Conservation (phyloP, 2,888 invertebrate genomes). For the Pimpla rufipes region DNA sequence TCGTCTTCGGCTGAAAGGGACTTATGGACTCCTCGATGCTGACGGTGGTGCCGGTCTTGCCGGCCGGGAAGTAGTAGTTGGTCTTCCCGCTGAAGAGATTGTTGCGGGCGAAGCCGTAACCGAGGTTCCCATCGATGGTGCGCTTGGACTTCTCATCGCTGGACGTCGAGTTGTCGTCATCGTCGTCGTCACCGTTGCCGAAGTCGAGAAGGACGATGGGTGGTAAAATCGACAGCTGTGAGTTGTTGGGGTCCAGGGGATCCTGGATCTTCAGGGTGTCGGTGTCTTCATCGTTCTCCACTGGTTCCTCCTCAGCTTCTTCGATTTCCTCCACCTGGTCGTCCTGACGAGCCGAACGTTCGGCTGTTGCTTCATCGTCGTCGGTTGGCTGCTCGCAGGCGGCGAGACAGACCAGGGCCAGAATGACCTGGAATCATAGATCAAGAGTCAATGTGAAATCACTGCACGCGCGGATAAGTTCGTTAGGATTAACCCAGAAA, state of each 20-base stretch:
- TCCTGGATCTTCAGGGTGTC: slow-evolving; percentile 54
- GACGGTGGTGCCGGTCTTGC: slow-evolving; percentile 82
- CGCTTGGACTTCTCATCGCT: slow-evolving; percentile 87
- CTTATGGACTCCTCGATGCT: slow-evolving; percentile 84
- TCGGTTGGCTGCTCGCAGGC: slow-evolving; percentile 62
- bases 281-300: slow-evolving; percentile 52
- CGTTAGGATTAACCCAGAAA: background rate
- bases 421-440: slow-evolving; percentile 77
- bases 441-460: slow-evolving; percentile 16
- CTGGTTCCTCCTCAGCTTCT: slow-evolving; percentile 34
- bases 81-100: slow-evolving; percentile 80
- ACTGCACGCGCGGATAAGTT: background rate
- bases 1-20: slow-evolving; percentile 81
- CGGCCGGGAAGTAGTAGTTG: slow-evolving; percentile 82
- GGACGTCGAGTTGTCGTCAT: slow-evolving; percentile 72
- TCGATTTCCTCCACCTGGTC: slow-evolving; percentile 52
- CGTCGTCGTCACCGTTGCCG: slow-evolving; percentile 77
- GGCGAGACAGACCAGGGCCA: slow-evolving; percentile 74
- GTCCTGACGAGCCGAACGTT: background rate
- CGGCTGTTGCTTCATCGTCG: slow-evolving; percentile 24
- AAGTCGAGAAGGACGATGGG: slow-evolving; percentile 83
- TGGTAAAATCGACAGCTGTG: slow-evolving; percentile 79
- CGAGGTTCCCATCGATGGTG: slow-evolving; percentile 91
- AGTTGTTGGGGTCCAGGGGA: slow-evolving; percentile 49
- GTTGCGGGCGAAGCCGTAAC: slow-evolving; percentile 89